Percentiles rank a stretch among this genome's conserved stretches.
Conservation (phyloP, 2,797 vertebrate species). For the Percopsis omiscomaycus region DNA sequence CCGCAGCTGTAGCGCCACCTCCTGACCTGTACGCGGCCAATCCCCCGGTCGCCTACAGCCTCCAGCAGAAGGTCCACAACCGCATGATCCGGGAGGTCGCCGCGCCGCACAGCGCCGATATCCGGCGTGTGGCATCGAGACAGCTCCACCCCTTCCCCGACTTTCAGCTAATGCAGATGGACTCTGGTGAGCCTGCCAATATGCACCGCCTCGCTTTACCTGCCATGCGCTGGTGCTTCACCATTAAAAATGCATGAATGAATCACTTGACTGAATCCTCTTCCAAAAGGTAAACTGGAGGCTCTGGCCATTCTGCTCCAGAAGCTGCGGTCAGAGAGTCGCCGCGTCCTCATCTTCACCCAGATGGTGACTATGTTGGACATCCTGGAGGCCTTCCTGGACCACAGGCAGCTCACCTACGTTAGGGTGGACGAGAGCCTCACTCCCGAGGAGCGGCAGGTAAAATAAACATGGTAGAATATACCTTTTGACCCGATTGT, state of each 20-base stretch:
- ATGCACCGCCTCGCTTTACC: too few relatives aligned
- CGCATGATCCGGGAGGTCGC: slow-evolving; percentile 74
- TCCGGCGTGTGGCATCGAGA: slow-evolving; percentile 74
- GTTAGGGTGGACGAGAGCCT: slow-evolving; percentile 92
- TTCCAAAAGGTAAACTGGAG: slow-evolving; percentile 88
- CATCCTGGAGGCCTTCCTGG: slow-evolving; percentile 87
- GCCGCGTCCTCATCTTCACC: slow-evolving; percentile 90
- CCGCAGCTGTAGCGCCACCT: slow-evolving; percentile 84
- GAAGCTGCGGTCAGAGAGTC: slow-evolving; percentile 90
- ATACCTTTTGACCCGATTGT: not conserved
- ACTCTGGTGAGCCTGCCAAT: slow-evolving; percentile 83
- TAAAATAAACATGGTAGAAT: slow-evolving; percentile 44
- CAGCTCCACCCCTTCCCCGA: slow-evolving; percentile 83
- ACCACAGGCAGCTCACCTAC: slow-evolving; percentile 88
- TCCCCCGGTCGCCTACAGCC: slow-evolving; percentile 82
- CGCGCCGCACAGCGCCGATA: slow-evolving; percentile 73
- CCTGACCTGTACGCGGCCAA: slow-evolving; percentile 83
- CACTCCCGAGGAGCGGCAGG: slow-evolving; percentile 87
- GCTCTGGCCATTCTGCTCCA: slow-evolving; percentile 91
- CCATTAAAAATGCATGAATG: not conserved
- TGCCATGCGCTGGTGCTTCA: not conserved
- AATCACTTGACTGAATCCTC: not conserved
- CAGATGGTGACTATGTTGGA: slow-evolving; percentile 88
- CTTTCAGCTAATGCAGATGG: slow-evolving; percentile 88
- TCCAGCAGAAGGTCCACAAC: slow-evolving; percentile 77